phyloP scores from a whole-genome alignment of 1,140 invertebrate species.

The Megathymus violae region DNA sequence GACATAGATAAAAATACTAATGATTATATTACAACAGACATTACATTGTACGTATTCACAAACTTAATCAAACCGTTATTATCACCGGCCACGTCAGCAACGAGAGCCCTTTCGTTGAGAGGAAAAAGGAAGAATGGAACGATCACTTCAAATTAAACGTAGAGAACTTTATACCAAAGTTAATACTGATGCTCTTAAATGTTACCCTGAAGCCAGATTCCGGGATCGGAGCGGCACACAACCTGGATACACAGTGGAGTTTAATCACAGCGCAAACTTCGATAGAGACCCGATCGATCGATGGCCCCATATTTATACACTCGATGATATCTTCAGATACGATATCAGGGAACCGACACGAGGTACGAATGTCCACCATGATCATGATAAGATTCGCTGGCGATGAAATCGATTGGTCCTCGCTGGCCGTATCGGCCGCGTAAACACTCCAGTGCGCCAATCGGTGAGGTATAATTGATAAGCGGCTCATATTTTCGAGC shows the following conservation, averaged over 20 bases:
- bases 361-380: conserved; percentile 78
- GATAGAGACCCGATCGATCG: conserved; percentile 81
- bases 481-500: conserved; percentile 38
- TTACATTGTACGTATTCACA: background rate
- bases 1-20: conserved; percentile 8
- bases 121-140: background rate
- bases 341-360: conserved; percentile 74
- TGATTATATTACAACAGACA: conserved; percentile 2
- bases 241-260: conserved; percentile 47
- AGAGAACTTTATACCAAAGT: conserved; percentile 2
- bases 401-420: conserved; percentile 76
- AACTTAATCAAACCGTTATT: background rate
- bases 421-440: conserved; percentile 62
- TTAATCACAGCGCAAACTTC: conserved; percentile 71
- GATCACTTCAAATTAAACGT: conserved; percentile 7
- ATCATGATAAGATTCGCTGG: conserved; percentile 75
- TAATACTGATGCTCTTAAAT: conserved; percentile 8
- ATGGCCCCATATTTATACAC: conserved; percentile 82
- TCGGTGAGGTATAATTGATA: conserved; percentile 67
- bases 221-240: background rate
- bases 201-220: conserved; percentile 26
- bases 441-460: conserved; percentile 79
- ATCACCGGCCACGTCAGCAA: conserved; percentile 27
- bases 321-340: conserved; percentile 79
- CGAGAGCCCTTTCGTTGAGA: background rate